Base-by-base conservation (phyloP, 2,113 vertebrate genomes). In the Rhinoderma darwinii region DNA sequence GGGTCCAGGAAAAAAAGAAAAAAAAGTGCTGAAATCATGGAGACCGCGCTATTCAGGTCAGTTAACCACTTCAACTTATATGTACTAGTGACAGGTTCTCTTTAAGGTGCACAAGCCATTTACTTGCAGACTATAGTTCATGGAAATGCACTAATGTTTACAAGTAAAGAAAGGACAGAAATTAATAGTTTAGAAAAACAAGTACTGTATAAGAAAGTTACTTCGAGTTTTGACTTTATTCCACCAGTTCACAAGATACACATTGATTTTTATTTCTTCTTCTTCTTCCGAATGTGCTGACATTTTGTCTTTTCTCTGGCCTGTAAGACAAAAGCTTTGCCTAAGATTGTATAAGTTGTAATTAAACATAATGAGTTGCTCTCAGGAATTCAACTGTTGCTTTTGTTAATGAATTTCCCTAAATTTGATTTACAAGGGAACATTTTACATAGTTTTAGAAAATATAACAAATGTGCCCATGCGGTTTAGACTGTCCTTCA, bases 381-480 rank as follows among this genome's bases (percentile, higher is more conserved):
- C 84, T 63, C 41, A 66, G 73, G 84, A 85, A 85, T 66, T 35
- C 73, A 85, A 77, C 73, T 63, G 84, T 85, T 85, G 84, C 73
- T 66, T 85, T 85, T 85, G 84, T 85, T 77, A 78, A 78, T 77
- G 9, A 85, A 85, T 77, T 77, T 77, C 50, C 73, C 56, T 85
- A 50, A 85, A 77, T 85, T 77, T 85, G 54, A 85, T 85, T 77
- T 85, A 85, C 73, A 78, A 85, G 84, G 84, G 73, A 85, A 61
- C 84, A 85, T 77, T 85, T 85, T 85, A 77, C 73, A 85, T 77
- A 85, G 84, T 77, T 76, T 85, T 85, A 20, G 72, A 59, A 85
- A 85, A 78, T 85, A 66, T 75, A 85, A 63, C 41, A 77, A 85
- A 63, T 50, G 84, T 35, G 39, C 56, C n/a, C 74, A 30, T 77